Conservation (phyloP, 1,140 invertebrate species). For the Leptinotarsa undecemlineata region DNA sequence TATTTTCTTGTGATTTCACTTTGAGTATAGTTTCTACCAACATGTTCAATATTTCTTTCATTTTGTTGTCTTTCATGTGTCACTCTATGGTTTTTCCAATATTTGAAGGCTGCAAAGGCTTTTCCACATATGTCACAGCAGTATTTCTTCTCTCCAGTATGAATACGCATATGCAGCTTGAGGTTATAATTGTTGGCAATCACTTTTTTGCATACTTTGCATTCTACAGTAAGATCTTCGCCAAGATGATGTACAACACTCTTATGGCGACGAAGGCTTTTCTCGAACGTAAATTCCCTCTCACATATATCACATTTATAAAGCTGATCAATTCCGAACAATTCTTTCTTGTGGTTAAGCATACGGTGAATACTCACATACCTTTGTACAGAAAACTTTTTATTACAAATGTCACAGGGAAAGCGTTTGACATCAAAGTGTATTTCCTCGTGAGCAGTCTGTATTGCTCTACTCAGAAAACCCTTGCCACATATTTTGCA, state of each 20-base stretch:
- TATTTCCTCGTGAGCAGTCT: conserved; percentile 55
- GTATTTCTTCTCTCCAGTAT: conserved; percentile 81
- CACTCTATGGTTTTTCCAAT: conserved; percentile 37
- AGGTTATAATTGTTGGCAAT: conserved; percentile 47
- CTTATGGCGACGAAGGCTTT: conserved; percentile 41
- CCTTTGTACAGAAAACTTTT: conserved; percentile 54
- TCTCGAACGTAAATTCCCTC: conserved; percentile 45
- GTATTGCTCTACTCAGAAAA: conserved; percentile 53
- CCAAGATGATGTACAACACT: conserved; percentile 45
- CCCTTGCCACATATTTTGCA: conserved; percentile 59
- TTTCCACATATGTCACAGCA: conserved; percentile 75
- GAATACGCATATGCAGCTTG: conserved; percentile 66
- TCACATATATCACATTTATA: conserved; percentile 43
- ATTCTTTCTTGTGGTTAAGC: conserved; percentile 44
- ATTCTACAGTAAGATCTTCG: conserved; percentile 37
- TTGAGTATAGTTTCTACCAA: too few relatives aligned
- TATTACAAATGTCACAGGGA: conserved; percentile 57
- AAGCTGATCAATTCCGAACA: conserved; percentile 40
- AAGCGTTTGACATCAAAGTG: conserved; percentile 43
- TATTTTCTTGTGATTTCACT: neutral
- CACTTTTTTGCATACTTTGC: conserved; percentile 45
- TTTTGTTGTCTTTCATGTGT: conserved; percentile 30
- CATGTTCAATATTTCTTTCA: neutral
- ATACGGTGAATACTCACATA: conserved; percentile 52
- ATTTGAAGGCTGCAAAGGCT: conserved; percentile 70